These are phyloP conservation scores for Rhamnusium bicolor DNA, from an alignment of 2,888 invertebrate genomes.

Conservation along the genomic window DNA sequence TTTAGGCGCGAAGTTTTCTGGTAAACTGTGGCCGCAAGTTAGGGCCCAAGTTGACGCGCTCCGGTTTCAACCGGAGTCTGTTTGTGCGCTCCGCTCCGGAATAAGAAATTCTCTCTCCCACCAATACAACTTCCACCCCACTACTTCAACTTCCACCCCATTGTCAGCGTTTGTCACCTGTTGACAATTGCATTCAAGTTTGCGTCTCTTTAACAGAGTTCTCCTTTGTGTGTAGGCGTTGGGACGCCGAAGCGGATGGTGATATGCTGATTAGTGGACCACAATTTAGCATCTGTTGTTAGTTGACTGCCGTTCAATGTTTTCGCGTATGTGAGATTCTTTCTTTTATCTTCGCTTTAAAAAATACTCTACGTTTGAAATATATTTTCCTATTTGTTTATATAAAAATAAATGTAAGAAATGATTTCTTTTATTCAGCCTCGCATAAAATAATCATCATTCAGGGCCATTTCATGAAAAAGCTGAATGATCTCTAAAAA, in stretches of 20 bases:
- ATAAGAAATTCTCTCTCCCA: conserved; percentile 36
- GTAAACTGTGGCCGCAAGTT: conserved; percentile 30
- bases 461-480: no score
- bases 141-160: conserved; percentile 43
- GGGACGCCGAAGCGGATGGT: conserved; percentile 18
- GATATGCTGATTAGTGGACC: conserved; percentile 31
- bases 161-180: conserved; percentile 58
- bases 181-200: conserved; percentile 57
- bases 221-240: conserved; percentile 11
- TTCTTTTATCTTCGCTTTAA: background rate
- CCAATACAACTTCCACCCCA: conserved; percentile 36
- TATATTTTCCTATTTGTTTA: no score
- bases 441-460: no score
- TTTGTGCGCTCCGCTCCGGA: conserved; percentile 49
- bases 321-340: background rate
- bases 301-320: background rate
- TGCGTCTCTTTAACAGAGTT: conserved; percentile 21
- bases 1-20: conserved; percentile 38
- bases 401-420: no score
- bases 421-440: no score
- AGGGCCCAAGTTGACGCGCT: conserved; percentile 42
- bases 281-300: conserved; percentile 15
- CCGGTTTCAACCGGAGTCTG: conserved; percentile 52
- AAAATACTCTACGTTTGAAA: background rate
- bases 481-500: no score